These are phyloP conservation scores for Oreochromis aureus DNA, from an alignment of 2,113 vertebrate genomes.

Conservation along the genomic window DNA sequence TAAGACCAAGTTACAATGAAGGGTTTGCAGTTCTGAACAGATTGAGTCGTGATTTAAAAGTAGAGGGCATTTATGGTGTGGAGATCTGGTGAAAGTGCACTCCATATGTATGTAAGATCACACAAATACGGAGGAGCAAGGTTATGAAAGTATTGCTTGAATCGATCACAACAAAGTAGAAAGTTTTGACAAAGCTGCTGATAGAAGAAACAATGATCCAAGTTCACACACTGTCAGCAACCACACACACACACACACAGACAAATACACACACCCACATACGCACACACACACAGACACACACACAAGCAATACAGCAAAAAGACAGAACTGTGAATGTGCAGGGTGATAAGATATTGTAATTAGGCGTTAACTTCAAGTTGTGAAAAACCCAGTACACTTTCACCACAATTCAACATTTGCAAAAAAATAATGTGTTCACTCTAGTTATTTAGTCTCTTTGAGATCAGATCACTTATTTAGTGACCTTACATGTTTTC, in stretches of 20 bases:
- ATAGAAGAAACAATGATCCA: background rate
- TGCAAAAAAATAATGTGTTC: background rate
- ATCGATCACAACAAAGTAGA: background rate
- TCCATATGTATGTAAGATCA: background rate
- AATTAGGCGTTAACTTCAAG: constrained; percentile 26
- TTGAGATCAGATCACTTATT: background rate
- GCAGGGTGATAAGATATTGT: constrained; percentile 9
- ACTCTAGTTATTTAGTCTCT: background rate
- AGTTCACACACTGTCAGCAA: background rate
- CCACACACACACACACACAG: background rate
- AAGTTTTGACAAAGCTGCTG: constrained; percentile 21
- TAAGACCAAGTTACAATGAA: background rate
- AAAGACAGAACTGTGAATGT: constrained; percentile 27
- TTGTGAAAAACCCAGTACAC: constrained; percentile 10
- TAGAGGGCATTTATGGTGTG: background rate
- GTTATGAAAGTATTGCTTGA: background rate
- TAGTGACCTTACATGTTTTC: background rate
- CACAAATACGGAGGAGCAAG: background rate
- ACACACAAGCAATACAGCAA: background rate
- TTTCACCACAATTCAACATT: background rate
- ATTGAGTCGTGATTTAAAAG: background rate
- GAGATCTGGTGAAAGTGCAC: background rate
- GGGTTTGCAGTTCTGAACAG: background rate
- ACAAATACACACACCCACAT: background rate
- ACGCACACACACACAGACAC: background rate